Base-by-base conservation (phyloP, 2,888 invertebrate species). In the Drosophila planitibia region DNA sequence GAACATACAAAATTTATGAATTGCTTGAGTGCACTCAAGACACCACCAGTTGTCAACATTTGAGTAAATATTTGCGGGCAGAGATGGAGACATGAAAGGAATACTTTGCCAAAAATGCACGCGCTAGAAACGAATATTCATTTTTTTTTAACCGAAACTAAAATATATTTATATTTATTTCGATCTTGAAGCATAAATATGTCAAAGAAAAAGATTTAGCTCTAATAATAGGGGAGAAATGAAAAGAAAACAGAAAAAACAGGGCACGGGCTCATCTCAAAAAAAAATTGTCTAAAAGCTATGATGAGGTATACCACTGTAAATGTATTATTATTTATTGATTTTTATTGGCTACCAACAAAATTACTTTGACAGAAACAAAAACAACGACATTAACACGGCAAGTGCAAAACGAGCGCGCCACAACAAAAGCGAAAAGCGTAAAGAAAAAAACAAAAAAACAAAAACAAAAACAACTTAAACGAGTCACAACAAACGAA, bases 261-360 rank as follows among this genome's bases (percentile, higher is more conserved):
- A 55, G 25, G 35, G n/a, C 12, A 25, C 4, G 16, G 33, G 22
- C 10, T 10, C 35, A 37, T 35, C 25, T 25, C 19, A 12, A 35
- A 25, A 37, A 7, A 30, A 52, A 22, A 22, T 55, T 12, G 12
- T 37, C 12, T 55, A 7, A 28, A 19, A 28, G n/a, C 2, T 16
- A 7, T 57, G n/a, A 19, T 14, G 57, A 30, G 37, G 28, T 28
- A 14, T 16, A 30, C n/a, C 71, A 51, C 49, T 39, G 60, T 72
- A 83, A 87, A 79, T 87, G 85, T 86, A 91, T 84, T 89, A 89
- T 89, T 89, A 90, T 90, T 85, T 85, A 85, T 85, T 85, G 85
- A 85, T 85, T 85, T 85, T 81, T 74, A 91, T 74, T 69, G 61
- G 30, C 69, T 66, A 68, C 49, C 54, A 71, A 74, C 67, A 65